A percentile compares a stretch with the other conserved stretches of the same genome.
Conservation (phyloP, 2,888 invertebrate genomes). For the Pseudoips prasinana region DNA sequence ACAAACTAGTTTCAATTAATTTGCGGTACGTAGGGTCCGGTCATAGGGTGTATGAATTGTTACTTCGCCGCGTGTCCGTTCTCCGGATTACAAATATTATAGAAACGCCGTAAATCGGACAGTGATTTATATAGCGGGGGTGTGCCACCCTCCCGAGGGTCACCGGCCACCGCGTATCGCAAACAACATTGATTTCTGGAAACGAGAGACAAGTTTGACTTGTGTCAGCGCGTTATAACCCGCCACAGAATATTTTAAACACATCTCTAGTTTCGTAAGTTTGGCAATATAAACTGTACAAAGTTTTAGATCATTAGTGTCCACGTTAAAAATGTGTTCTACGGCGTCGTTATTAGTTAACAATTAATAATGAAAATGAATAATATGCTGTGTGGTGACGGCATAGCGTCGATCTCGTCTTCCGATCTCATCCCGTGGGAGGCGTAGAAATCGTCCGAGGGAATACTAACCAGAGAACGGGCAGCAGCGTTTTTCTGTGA, state of each 20-base stretch:
- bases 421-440: too few relatives aligned
- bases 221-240: conserved; percentile 39
- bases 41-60: conserved; percentile 56
- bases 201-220: conserved; percentile 60
- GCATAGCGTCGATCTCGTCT: too few relatives aligned
- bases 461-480: too few relatives aligned
- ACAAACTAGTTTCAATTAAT: conserved; percentile 64
- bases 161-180: conserved; percentile 57
- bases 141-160: conserved; percentile 70
- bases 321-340: conserved; percentile 12
- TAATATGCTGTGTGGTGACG: too few relatives aligned
- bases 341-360: too few relatives aligned
- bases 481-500: too few relatives aligned
- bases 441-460: too few relatives aligned
- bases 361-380: too few relatives aligned
- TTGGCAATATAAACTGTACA: too few relatives aligned
- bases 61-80: conserved; percentile 56
- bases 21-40: conserved; percentile 38
- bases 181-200: conserved; percentile 78
- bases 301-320: too few relatives aligned
- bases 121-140: conserved; percentile 81
- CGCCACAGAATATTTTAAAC: conserved; percentile 16
- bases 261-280: conserved; percentile 19
- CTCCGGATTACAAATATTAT: conserved; percentile 69
- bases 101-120: conserved; percentile 78